Evolutionary conservation across 2,888 invertebrate genomes (phyloP).

Genomic region (Yponomeuta sedellus): DNA sequence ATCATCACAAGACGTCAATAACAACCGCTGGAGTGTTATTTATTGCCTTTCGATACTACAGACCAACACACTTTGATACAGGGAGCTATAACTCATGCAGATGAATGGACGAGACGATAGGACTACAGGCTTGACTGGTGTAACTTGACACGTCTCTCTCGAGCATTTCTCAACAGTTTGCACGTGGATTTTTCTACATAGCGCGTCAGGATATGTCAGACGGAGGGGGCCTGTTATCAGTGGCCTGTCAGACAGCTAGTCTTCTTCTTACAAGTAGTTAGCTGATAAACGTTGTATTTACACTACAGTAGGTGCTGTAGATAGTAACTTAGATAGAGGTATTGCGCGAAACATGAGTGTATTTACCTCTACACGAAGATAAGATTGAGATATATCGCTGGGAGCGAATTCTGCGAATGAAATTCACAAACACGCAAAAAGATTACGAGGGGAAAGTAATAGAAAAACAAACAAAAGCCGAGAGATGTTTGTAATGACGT

Average conservation of each 20-base stretch:
- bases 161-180: not conserved
- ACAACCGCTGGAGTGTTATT: not conserved
- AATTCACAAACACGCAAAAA: not conserved
- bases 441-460: not conserved
- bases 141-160: not conserved
- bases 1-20: not conserved
- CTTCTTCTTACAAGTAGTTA: not conserved
- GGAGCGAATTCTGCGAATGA: too few relatives aligned
- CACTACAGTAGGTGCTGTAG: not conserved
- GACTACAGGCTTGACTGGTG: not conserved
- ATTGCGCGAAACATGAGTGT: not conserved
- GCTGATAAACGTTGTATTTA: not conserved
- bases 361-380: not conserved
- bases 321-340: conserved; percentile 3
- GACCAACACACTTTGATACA: not conserved
- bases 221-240: not conserved
- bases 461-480: not conserved
- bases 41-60: not conserved
- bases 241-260: not conserved
- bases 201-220: not conserved
- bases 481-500: not conserved
- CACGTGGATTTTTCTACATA: not conserved
- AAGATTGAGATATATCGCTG: not conserved
- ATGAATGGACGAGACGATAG: conserved; percentile 2
- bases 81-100: not conserved